Percentiles rank a stretch among this genome's conserved stretches.
Conservation (phyloP, 1,140 invertebrate genomes). For the roundworm (Caenorhabditis elegans) region WBcel235 BX284603.4:10135501-10136000, state of each 20-base stretch:
- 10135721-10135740: too few species aligned
- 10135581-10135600: too few species aligned
- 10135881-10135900: not conserved
- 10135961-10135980: not conserved
- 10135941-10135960: not conserved
- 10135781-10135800: conserved; percentile 17
- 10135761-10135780: not conserved
- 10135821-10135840: conserved; percentile 19
- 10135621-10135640: not conserved
- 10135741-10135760: not conserved
- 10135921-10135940: not conserved
- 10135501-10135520: too few species aligned
- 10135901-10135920: conserved; percentile 1
- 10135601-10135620: not conserved
- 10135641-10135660: conserved; percentile 22
- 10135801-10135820: conserved; percentile 19
- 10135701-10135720: not conserved
- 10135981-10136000: too few species aligned
- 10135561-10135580: too few species aligned
- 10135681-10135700: conserved; percentile 16
- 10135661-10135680: not conserved
- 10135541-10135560: too few species aligned
- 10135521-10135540: too few species aligned
- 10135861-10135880: not conserved
- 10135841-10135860: too few species aligned